These are phyloP conservation scores for Drosophila sproati DNA, from an alignment of 1,140 invertebrate species.

Conservation along the genomic window DNA sequence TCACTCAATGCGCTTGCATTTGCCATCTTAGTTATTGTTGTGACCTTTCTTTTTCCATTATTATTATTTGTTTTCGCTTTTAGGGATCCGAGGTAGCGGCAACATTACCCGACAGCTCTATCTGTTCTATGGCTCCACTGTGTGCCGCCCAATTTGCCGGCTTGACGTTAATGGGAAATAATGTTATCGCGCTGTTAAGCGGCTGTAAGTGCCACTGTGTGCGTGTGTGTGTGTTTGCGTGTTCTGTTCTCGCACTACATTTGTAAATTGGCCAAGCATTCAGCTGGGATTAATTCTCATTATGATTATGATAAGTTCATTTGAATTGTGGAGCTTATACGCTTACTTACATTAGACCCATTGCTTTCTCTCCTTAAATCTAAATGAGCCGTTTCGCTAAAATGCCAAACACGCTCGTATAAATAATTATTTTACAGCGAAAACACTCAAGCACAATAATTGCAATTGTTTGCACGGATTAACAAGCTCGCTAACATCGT, in stretches of 20 bases:
- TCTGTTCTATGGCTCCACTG: slow-evolving; percentile 23
- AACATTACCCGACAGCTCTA: not conserved
- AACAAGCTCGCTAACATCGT: slow-evolving; percentile 7
- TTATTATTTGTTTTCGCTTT: not conserved
- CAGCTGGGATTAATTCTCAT: slow-evolving; percentile 36
- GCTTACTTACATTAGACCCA: not conserved
- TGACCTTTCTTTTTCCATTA: slow-evolving; percentile 15
- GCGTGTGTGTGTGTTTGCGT: not conserved
- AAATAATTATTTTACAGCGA: slow-evolving; percentile 51
- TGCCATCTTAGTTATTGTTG: slow-evolving; percentile 21
- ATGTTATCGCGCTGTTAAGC: slow-evolving; percentile 75
- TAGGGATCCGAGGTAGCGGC: slow-evolving; percentile 4
- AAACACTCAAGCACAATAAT: slow-evolving; percentile 53
- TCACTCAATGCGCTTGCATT: slow-evolving; percentile 30
- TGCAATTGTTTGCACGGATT: slow-evolving; percentile 46
- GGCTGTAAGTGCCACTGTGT: slow-evolving; percentile 31
- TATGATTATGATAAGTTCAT: slow-evolving; percentile 18
- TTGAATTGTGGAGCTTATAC: not conserved
- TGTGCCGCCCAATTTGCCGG: slow-evolving; percentile 53
- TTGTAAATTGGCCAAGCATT: slow-evolving; percentile 27
- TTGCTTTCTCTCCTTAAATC: slow-evolving; percentile 4
- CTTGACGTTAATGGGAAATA: slow-evolving; percentile 74
- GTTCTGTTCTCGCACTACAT: not conserved
- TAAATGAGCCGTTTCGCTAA: slow-evolving; percentile 31
- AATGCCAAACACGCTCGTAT: slow-evolving; percentile 31